A percentile compares a stretch with the other conserved stretches of the same genome.
phyloP scores from a whole-genome alignment of 2,888 invertebrate species.

The Rhodophaea formosa region DNA sequence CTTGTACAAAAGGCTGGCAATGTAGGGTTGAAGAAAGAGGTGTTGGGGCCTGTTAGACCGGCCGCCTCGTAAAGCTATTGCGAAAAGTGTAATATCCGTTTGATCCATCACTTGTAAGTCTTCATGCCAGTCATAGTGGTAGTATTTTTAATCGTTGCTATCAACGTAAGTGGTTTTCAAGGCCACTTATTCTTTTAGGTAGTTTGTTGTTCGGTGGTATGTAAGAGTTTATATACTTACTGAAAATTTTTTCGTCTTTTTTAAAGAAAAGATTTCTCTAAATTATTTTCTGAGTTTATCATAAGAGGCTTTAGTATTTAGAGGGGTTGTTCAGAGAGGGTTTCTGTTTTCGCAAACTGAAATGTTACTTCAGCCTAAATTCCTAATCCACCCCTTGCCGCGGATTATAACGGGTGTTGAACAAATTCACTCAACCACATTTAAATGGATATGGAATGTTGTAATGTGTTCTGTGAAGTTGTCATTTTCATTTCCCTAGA shows the following conservation, averaged over 20 bases:
- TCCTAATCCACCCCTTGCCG: background rate
- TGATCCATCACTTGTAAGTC: conserved; percentile 42
- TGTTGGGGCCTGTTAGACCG: conserved; percentile 5
- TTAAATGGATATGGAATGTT: conserved; percentile 2
- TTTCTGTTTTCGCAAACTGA: too few relatives aligned
- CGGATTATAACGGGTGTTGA: background rate
- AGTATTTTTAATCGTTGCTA: background rate
- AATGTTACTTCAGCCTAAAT: background rate
- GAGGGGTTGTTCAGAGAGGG: too few relatives aligned
- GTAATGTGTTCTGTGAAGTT: background rate
- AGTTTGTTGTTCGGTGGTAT: too few relatives aligned
- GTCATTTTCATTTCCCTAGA: background rate
- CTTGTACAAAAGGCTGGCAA: background rate
- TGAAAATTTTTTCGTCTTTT: too few relatives aligned
- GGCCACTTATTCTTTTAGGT: too few relatives aligned
- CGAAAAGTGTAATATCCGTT: conserved; percentile 40
- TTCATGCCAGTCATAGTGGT: conserved; percentile 26
- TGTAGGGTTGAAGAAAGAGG: background rate
- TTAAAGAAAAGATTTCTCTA: too few relatives aligned
- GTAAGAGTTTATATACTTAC: too few relatives aligned
- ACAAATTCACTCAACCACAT: conserved; percentile 17
- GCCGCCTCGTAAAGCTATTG: conserved; percentile 26
- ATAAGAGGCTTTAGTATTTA: too few relatives aligned
- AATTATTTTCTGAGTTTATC: too few relatives aligned
- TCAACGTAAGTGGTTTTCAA: too few relatives aligned